Evolutionary conservation across 2,113 vertebrate species (phyloP).

Genomic region (Indicator indicator): DNA sequence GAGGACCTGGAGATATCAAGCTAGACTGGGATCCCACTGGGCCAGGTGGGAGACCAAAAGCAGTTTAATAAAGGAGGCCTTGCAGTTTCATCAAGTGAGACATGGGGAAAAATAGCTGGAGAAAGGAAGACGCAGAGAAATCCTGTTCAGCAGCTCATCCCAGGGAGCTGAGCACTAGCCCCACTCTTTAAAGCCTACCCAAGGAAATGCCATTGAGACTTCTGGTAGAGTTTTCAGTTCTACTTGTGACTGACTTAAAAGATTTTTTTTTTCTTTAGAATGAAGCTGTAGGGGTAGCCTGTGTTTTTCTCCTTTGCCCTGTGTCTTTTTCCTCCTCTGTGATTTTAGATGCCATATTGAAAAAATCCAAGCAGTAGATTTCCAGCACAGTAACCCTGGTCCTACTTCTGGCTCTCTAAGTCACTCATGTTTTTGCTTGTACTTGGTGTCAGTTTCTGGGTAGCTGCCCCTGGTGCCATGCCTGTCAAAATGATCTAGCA

Average conservation of each 20-base stretch:
- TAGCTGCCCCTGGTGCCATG: background rate
- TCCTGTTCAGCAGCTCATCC: background rate
- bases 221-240: background rate
- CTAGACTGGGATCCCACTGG: background rate
- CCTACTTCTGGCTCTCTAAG: background rate
- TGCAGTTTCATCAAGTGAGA: background rate
- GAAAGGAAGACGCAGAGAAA: background rate
- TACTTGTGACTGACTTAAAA: background rate
- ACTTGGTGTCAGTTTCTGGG: background rate
- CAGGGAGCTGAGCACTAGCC: background rate
- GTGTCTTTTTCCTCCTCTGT: background rate
- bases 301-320: rapidly evolving
- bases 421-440: rapidly evolving
- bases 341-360: background rate
- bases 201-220: background rate
- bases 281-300: background rate
- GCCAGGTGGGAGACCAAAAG: background rate
- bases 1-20: background rate
- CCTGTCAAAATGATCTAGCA: background rate
- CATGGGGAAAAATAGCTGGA: background rate
- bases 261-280: background rate
- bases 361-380: background rate
- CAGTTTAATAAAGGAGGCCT: background rate
- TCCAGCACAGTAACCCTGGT: background rate
- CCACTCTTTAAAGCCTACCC: background rate